Evolutionary conservation across 2,113 vertebrate species (phyloP).

Genomic region (Spilogale gracilis): DNA sequence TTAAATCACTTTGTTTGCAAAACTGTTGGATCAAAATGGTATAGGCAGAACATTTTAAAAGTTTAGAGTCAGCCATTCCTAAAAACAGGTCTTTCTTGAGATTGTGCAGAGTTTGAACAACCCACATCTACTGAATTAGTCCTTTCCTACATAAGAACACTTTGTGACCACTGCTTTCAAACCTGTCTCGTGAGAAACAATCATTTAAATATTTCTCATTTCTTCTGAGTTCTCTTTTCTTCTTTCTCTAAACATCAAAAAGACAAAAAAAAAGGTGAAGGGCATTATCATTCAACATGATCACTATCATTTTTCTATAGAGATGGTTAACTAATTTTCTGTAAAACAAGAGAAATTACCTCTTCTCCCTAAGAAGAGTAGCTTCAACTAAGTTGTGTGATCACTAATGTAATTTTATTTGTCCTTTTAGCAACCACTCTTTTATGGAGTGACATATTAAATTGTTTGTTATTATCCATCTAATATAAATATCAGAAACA

Average conservation of each 20-base stretch:
- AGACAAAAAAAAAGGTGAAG: not conserved
- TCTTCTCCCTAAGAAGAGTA: not conserved
- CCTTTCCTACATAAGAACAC: not conserved
- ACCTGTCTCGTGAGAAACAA: not conserved
- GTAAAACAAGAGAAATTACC: conserved; percentile 49
- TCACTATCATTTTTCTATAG: not conserved
- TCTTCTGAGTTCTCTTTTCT: not conserved
- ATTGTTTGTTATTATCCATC: conserved; percentile 15
- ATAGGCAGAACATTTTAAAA: not conserved
- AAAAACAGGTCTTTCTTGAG: not conserved
- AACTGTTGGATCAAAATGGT: not conserved
- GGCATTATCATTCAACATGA: not conserved
- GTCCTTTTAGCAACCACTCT: conserved; percentile 46
- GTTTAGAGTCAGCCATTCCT: not conserved
- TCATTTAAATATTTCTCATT: conserved; percentile 26
- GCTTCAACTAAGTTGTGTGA: conserved; percentile 20
- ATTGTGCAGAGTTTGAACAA: not conserved
- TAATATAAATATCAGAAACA: conserved; percentile 21
- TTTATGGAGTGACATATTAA: not conserved
- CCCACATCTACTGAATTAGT: not conserved
- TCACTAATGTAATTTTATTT: conserved; percentile 12
- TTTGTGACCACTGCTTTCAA: not conserved
- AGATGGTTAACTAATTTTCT: conserved; percentile 17
- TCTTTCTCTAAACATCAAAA: conserved; percentile 45
- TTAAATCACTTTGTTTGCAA: not conserved